phyloP scores from a whole-genome alignment of 2,113 vertebrate genomes.

The Rattus norvegicus region DNA sequence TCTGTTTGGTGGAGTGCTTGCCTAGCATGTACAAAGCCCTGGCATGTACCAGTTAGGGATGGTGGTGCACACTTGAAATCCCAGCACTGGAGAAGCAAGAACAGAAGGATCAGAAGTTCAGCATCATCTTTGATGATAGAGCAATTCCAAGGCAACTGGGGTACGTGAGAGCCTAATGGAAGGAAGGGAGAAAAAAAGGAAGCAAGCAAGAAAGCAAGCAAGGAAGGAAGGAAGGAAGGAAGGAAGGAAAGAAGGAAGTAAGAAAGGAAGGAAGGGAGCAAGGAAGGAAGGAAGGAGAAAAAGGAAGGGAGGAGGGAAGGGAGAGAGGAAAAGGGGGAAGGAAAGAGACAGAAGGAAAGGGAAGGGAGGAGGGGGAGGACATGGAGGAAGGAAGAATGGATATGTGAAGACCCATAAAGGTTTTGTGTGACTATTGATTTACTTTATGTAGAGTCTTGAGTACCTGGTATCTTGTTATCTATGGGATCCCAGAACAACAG shows the following conservation, averaged over 20 bases:
- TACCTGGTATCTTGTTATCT: not conserved
- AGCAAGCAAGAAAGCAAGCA: rapidly evolving
- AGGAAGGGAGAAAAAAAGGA: not conserved
- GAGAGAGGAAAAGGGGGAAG: too few relatives aligned
- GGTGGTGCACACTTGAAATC: too few relatives aligned
- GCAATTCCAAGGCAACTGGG: not conserved
- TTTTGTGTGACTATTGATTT: not conserved
- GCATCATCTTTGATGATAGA: too few relatives aligned
- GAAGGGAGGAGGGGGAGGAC: too few relatives aligned
- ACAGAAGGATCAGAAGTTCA: too few relatives aligned
- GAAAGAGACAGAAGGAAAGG: not conserved
- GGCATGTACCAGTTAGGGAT: not conserved
- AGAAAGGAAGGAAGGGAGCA: too few relatives aligned
- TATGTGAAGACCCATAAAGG: not conserved
- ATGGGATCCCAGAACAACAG: not conserved
- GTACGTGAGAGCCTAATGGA: not conserved
- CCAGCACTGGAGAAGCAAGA: not conserved
- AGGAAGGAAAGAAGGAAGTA: too few relatives aligned
- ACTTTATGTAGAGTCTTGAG: not conserved
- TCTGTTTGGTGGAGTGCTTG: not conserved
- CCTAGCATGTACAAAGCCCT: not conserved
- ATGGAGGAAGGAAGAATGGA: not conserved
- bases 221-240: too few relatives aligned
- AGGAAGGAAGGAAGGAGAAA: too few relatives aligned
- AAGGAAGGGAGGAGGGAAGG: too few relatives aligned